Base-by-base conservation (phyloP, 2,888 invertebrate species). In the Phaedon cochleariae region DNA sequence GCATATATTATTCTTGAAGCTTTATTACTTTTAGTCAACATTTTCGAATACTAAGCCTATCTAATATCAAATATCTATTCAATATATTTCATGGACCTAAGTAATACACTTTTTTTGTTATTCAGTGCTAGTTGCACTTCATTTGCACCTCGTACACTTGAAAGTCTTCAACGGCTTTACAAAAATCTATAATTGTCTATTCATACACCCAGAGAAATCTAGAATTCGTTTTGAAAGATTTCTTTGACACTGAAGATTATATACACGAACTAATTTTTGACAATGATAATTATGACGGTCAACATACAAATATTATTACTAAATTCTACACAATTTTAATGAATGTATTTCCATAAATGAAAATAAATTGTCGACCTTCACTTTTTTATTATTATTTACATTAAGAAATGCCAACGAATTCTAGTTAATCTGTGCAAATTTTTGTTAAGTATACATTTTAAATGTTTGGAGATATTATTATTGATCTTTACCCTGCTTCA, bases 31-130 rank as follows among this genome's bases (percentile, higher is more conserved):
- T 83, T 82, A 79, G 82, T 83, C 81, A 84, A 84, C 83, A 83
- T 84, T 83, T 79, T 83, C 82, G 82, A 83, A 83, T 83, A 83
- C 83, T 83, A 83, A 82, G 81, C 81, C 83, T 83, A 83, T 80
- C 82, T 84, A 80, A 82, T 83, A 83, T 83, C 83, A 83, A 84
- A 83, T 83, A 83, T 82, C 82, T 82, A 82, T 82, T 81, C 79
- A 81, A 77, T 81, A 82, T 81, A 81, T 76, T 80, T 77, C 65
- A 69, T 69, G 64, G 67, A 68, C 62, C 69, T 72, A 72, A 64
- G 67, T 71, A 69, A 66, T 69, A 71, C 69, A 71, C 58, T 65
- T 79, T 81, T 76, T 75, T 74, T 74, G 74, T 68, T 69, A 45
- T 67, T 70, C 55, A 71, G 65, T 71, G 71, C 64, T 51, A 48